Evolutionary conservation across 2,797 vertebrate genomes (phyloP).

Genomic region (Nannoperca australis): DNA sequence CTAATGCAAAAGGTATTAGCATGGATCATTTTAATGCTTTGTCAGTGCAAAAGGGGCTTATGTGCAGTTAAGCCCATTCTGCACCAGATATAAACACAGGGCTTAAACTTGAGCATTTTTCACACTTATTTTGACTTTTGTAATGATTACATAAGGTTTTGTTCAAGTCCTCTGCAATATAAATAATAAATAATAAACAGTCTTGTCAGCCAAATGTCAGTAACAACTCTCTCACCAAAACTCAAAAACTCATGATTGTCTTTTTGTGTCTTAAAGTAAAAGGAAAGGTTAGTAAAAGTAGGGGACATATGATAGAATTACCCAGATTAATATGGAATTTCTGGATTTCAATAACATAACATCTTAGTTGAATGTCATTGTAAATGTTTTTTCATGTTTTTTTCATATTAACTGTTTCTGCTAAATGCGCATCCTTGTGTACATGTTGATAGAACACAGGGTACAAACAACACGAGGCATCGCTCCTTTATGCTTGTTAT

Average conservation of each 20-base stretch:
- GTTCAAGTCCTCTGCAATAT: conserved; percentile 4
- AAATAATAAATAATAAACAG: not conserved
- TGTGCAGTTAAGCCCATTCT: conserved; percentile 65
- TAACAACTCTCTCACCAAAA: not conserved
- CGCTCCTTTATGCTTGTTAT: not conserved
- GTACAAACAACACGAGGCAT: not conserved
- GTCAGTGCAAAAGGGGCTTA: conserved; percentile 59
- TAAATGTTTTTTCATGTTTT: not conserved
- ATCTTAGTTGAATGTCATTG: not conserved
- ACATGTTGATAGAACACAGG: not conserved
- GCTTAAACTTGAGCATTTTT: conserved; percentile 53
- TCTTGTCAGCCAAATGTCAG: conserved; percentile 9
- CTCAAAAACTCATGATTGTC: not conserved
- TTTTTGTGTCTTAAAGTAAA: not conserved
- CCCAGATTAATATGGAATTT: not conserved
- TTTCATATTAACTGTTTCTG: not conserved
- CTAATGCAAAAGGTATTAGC: conserved; percentile 69
- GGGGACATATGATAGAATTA: not conserved
- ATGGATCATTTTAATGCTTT: conserved; percentile 64
- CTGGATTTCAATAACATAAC: not conserved
- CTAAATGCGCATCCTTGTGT: not conserved
- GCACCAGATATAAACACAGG: conserved; percentile 53
- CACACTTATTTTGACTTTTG: conserved; percentile 44
- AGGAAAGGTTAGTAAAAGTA: not conserved
- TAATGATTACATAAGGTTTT: conserved; percentile 14